phyloP scores from a whole-genome alignment of 2,797 vertebrate species.

The Helostoma temminkii region DNA sequence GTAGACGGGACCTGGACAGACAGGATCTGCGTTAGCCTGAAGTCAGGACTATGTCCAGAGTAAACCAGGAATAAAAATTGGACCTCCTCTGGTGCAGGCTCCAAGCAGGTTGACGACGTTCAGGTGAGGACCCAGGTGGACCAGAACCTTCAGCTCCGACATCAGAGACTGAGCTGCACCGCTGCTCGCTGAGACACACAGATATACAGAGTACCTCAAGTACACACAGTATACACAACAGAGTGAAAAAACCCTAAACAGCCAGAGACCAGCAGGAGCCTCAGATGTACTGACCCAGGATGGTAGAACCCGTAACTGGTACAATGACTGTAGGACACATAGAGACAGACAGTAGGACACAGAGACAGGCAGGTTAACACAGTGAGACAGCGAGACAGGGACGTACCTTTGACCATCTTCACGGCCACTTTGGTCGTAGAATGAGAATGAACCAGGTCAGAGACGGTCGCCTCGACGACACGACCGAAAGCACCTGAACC shows the following conservation, averaged over 20 bases:
- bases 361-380: no score
- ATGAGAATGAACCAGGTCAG: slow-evolving; percentile 84
- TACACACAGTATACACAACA: no score
- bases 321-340: no score
- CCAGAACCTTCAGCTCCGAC: slow-evolving; percentile 72
- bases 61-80: neutral
- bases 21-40: neutral
- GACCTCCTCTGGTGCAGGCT: slow-evolving; percentile 67
- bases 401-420: slow-evolving; percentile 93
- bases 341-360: neutral
- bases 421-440: slow-evolving; percentile 89
- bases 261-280: no score
- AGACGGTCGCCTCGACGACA: slow-evolving; percentile 90
- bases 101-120: slow-evolving; percentile 74
- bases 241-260: no score
- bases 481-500: slow-evolving; percentile 91
- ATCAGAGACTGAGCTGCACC: slow-evolving; percentile 52
- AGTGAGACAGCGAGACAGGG: neutral
- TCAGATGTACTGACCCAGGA: no score
- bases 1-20: slow-evolving; percentile 88
- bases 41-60: neutral
- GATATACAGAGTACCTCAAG: neutral
- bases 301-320: no score
- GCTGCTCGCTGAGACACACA: slow-evolving; percentile 44
- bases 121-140: slow-evolving; percentile 72